Evolutionary conservation across 2,888 invertebrate species (phyloP).

Genomic region (Eupelmus urozonus): DNA sequence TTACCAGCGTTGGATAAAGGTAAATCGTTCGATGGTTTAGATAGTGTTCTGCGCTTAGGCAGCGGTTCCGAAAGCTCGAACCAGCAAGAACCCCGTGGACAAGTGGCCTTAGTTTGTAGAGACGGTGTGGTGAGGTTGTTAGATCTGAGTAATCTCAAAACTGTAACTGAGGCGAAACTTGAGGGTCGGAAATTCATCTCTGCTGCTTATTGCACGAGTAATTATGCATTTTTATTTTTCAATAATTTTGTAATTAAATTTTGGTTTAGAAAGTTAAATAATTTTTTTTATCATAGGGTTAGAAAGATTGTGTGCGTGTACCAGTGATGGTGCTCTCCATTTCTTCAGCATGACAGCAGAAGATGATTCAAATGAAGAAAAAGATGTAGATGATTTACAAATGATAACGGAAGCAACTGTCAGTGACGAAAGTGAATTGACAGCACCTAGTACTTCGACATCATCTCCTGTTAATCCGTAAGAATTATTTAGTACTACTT

Average conservation of each 20-base stretch:
- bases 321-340: slow-evolving; percentile 88
- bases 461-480: slow-evolving; percentile 70
- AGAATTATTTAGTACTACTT: slow-evolving; percentile 54
- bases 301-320: slow-evolving; percentile 91
- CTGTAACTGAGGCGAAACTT: slow-evolving; percentile 83
- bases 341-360: slow-evolving; percentile 90
- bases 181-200: slow-evolving; percentile 86
- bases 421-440: slow-evolving; percentile 63
- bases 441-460: slow-evolving; percentile 73
- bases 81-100: slow-evolving; percentile 74
- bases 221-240: slow-evolving; percentile 58
- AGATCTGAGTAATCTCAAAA: slow-evolving; percentile 84
- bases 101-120: slow-evolving; percentile 85
- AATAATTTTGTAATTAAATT: slow-evolving; percentile 20
- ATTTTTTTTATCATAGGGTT: slow-evolving; percentile 79
- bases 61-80: slow-evolving; percentile 24
- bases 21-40: slow-evolving; percentile 9
- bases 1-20: slow-evolving; percentile 79
- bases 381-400: slow-evolving; percentile 81
- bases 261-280: background rate
- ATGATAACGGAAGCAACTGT: slow-evolving; percentile 69
- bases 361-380: slow-evolving; percentile 85
- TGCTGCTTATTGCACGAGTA: slow-evolving; percentile 90
- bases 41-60: slow-evolving; percentile 1
- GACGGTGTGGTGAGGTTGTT: slow-evolving; percentile 87